phyloP scores from a whole-genome alignment of 2,888 invertebrate species.

The Tetranychus truncatus region DNA sequence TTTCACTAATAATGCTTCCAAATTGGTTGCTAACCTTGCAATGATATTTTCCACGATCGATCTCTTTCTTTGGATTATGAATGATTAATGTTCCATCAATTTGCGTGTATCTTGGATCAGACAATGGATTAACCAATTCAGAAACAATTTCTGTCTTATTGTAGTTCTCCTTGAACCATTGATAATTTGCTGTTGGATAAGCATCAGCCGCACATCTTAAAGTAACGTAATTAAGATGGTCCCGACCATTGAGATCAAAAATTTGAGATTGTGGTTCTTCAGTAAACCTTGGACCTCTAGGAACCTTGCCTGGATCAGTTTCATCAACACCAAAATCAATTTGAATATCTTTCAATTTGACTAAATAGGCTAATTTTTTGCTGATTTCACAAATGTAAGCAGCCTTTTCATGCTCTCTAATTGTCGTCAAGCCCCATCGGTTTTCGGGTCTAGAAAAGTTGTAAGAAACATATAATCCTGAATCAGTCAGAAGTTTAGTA shows the following conservation, averaged over 20 bases:
- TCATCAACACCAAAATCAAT: constrained; percentile 30
- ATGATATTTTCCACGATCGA: constrained; percentile 71
- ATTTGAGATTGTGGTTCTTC: constrained; percentile 63
- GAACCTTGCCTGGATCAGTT: constrained; percentile 57
- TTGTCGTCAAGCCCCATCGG: no score
- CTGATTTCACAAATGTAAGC: no score
- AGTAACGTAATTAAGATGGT: constrained; percentile 51
- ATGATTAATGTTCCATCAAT: constrained; percentile 83
- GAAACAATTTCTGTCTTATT: constrained; percentile 55
- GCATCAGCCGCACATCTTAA: constrained; percentile 45
- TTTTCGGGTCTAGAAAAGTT: no score
- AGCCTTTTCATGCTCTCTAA: no score
- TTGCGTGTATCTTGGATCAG: constrained; percentile 54
- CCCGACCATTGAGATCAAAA: constrained; percentile 54
- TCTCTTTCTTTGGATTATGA: constrained; percentile 52
- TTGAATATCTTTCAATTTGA: background rate
- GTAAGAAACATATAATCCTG: no score
- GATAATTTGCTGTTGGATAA: constrained; percentile 69
- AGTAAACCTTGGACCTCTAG: constrained; percentile 70
- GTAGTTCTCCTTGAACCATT: constrained; percentile 75
- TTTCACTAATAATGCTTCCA: constrained; percentile 71
- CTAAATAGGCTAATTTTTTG: constrained; percentile 27
- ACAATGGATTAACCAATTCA: constrained; percentile 54
- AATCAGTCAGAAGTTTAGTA: no score
- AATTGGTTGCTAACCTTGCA: constrained; percentile 75